Conservation (phyloP, 1,140 invertebrate species). For the Zaprionus tsacasi region DNA sequence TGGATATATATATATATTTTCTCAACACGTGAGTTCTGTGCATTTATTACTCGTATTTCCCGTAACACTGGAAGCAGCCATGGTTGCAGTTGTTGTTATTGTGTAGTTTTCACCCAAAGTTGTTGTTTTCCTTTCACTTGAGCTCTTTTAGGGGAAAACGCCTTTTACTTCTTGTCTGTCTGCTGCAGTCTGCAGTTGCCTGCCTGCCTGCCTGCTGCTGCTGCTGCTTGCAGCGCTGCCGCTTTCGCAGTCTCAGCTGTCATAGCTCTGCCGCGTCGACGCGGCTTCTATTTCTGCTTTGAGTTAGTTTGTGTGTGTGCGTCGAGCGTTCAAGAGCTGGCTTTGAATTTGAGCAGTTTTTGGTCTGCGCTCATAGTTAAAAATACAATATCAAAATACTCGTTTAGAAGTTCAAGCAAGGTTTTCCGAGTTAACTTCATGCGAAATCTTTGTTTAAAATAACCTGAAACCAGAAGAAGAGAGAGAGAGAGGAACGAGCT, state of each 20-base stretch:
- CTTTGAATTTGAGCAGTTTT: slow-evolving; percentile 45
- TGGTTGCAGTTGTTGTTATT: slow-evolving; percentile 1
- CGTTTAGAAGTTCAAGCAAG: slow-evolving; percentile 57
- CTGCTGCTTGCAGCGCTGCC: slow-evolving; percentile 30
- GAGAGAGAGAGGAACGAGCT: slow-evolving; percentile 11
- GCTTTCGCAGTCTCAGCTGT: slow-evolving; percentile 25
- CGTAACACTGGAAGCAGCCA: slow-evolving; percentile 19
- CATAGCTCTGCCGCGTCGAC: slow-evolving; percentile 8
- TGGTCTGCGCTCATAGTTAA: slow-evolving; percentile 63
- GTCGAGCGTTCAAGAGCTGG: slow-evolving; percentile 56
- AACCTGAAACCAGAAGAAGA: slow-evolving; percentile 34
- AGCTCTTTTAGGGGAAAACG: slow-evolving; percentile 62
- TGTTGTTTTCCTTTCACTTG: slow-evolving; percentile 70
- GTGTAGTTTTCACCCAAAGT: slow-evolving; percentile 31
- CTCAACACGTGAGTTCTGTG: slow-evolving; percentile 62
- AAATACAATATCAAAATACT: slow-evolving; percentile 57
- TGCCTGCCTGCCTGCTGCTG: slow-evolving; percentile 31
- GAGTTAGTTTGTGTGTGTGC: slow-evolving; percentile 52
- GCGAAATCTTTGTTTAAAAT: slow-evolving; percentile 37
- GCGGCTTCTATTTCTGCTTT: slow-evolving; percentile 1
- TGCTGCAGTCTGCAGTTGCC: slow-evolving; percentile 7
- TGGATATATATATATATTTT: slow-evolving; percentile 29
- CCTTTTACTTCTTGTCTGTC: slow-evolving; percentile 66
- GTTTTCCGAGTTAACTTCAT: slow-evolving; percentile 33
- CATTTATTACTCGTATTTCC: slow-evolving; percentile 45